phyloP scores from a whole-genome alignment of 92 coral and sea anemone genomes.

The Epizoanthus rinbou region DNA sequence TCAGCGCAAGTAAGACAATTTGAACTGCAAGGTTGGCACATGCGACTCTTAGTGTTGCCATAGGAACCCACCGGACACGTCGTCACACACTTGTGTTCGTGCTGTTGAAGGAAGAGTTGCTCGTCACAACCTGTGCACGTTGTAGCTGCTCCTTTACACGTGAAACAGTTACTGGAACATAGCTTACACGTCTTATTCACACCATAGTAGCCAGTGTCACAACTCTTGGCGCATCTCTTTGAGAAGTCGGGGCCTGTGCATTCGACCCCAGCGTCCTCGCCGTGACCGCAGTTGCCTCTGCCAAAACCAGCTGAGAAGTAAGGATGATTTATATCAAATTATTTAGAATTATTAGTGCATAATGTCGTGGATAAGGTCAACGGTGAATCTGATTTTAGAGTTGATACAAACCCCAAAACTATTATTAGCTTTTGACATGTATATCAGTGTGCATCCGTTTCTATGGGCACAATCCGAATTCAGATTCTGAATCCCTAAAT shows the following conservation, averaged over 20 bases:
- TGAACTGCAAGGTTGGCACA: constrained; percentile 56
- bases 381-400: no score
- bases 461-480: no score
- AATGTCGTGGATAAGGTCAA: no score
- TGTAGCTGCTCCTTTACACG: constrained; percentile 45
- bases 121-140: constrained; percentile 53
- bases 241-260: constrained; percentile 88
- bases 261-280: constrained; percentile 81
- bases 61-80: constrained; percentile 70
- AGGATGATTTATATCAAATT: background rate
- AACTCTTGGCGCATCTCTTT: constrained; percentile 55
- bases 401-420: no score
- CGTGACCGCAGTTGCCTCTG: constrained; percentile 74
- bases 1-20: constrained; percentile 74
- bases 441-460: no score
- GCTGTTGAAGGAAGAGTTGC: constrained; percentile 49
- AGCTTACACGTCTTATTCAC: constrained; percentile 51
- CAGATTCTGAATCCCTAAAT: no score
- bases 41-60: constrained; percentile 62
- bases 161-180: constrained; percentile 51
- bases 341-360: background rate
- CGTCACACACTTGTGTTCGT: constrained; percentile 48
- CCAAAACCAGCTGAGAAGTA: constrained; percentile 68
- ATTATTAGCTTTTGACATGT: no score
- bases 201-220: constrained; percentile 66